Base-by-base conservation (phyloP, 2,113 vertebrate genomes). In the Hydropotes inermis region DNA sequence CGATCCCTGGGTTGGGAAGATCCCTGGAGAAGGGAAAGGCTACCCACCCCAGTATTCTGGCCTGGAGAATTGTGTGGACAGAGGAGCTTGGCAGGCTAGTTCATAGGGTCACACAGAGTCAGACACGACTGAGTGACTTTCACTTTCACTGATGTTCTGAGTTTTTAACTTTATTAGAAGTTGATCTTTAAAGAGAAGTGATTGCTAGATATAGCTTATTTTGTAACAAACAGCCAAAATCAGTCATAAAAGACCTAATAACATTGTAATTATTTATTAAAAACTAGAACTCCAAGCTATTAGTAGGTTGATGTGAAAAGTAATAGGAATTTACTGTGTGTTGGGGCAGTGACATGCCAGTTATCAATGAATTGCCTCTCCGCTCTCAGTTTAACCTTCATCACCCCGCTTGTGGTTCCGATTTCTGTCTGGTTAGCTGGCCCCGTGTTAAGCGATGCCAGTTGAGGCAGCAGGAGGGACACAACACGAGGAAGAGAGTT, bases 111-210 rank as follows among this genome's bases (percentile, higher is more conserved):
- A 39, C 67, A 74, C 36, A 70, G n/a, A 74, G 5, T 74, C 10
- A 3, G n/a, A 74, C 10, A 39, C 0, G 1, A 74, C 19, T 39
- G n/a, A 39, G n/a, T 23, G 19, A 74, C n/a, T 74, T 70, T 70
- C 67, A 70, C n/a, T 70, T 70, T 74, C 19, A 12, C n/a, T 45
- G 58, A 86, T 67, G 15, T 91, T 70, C 5, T 87, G 0, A 8
- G 5, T 7, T 94, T 83, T 70, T 12, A 7, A 25, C 57, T n/a
- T 82, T 92, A 55, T 60, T 89, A 81, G 61, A 95, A 94, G 76
- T 19, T 79, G 23, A 82, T 61, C 3, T 91, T 91, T 50, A 86
- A 84, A 94, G 55, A 89, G 28, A 97, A 89, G 9, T 84, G 92
- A 23, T 93, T 60, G 7, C 11, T 87, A 94, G 36, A 50, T 36